phyloP scores from a whole-genome alignment of 2,888 invertebrate genomes.

The Dryobota labecula region DNA sequence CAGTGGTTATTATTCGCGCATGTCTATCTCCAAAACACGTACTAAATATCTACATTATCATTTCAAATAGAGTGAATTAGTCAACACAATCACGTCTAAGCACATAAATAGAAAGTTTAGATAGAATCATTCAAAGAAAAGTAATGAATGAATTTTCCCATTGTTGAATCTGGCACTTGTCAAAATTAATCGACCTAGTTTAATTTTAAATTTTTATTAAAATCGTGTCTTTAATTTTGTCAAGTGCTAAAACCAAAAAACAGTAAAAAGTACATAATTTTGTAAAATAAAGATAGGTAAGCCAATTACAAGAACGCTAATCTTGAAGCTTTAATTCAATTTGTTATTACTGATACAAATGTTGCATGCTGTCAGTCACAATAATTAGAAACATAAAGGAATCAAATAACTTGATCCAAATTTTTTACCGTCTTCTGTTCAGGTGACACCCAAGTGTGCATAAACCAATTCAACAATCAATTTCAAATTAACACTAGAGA shows the following conservation, averaged over 20 bases:
- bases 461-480: constrained; percentile 85
- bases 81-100: constrained; percentile 89
- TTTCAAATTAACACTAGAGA: constrained; percentile 65
- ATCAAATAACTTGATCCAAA: constrained; percentile 79
- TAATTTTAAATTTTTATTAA: constrained; percentile 9
- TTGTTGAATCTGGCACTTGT: constrained; percentile 66
- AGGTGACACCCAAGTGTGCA: constrained; percentile 87
- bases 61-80: constrained; percentile 79
- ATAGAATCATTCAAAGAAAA: constrained; percentile 62
- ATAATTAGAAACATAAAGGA: constrained; percentile 81
- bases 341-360: constrained; percentile 80
- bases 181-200: constrained; percentile 68
- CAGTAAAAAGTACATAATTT: constrained; percentile 76
- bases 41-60: constrained; percentile 86
- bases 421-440: constrained; percentile 89
- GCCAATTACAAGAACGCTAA: constrained; percentile 87
- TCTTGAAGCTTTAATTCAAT: constrained; percentile 80
- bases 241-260: constrained; percentile 68
- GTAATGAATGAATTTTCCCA: constrained; percentile 62
- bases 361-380: constrained; percentile 90
- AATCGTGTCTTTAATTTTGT: constrained; percentile 66
- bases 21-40: constrained; percentile 77
- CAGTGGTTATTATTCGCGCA: constrained; percentile 75
- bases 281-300: constrained; percentile 80
- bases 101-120: constrained; percentile 75